Evolutionary conservation across 2,888 invertebrate genomes (phyloP), one percentile per base, ranked within the genome.

Genomic region (Cosmia trapezina): DNA sequence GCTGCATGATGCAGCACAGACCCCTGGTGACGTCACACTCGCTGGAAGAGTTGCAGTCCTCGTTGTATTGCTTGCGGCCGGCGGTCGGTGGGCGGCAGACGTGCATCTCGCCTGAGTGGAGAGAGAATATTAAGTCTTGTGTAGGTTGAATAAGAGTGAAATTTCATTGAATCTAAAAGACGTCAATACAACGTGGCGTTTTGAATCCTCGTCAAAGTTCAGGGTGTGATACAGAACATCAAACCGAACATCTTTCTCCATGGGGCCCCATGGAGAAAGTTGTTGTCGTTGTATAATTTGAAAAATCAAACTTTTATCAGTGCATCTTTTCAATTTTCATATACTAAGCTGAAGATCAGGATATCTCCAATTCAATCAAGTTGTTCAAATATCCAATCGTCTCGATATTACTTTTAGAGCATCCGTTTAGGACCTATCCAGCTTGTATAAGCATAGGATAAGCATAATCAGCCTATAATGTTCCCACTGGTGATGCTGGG

Each of bases 11-110:
- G 94, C 98, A 98, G 95, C 98, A 98, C 70, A 98, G 96, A 37
- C 98, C 98, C 67, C 98, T 97, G 72, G 97, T 97, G 86, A 98
- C 97, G 93, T 98, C 98, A 89, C 98, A 98, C 88, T 98, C 98
- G 88, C 97, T 97, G 79, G 98, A 98, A 92, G 97, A 97, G 86
- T 96, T 96, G 93, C 98, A 98, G 84, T 98, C 97, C 89, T 98
- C 98, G 87, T 98, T 98, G 95, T 98, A 98, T 89, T 98, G 98
- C 92, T 98, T 98, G 86, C 97, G 98, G 68, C 97, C 97, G 81
- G 97, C 96, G 6, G 97, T 96, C 0, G 98, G 98, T 0, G 98
- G 97, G 84, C 98, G 97, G 95, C 98, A 98, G 4, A 98, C 97
- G 90, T 98, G 97, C 94, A 96, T 95, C 76, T 96, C 96, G n/a